Conservation (phyloP, 2,888 invertebrate genomes). For the Sarcophaga caerulescens region DNA sequence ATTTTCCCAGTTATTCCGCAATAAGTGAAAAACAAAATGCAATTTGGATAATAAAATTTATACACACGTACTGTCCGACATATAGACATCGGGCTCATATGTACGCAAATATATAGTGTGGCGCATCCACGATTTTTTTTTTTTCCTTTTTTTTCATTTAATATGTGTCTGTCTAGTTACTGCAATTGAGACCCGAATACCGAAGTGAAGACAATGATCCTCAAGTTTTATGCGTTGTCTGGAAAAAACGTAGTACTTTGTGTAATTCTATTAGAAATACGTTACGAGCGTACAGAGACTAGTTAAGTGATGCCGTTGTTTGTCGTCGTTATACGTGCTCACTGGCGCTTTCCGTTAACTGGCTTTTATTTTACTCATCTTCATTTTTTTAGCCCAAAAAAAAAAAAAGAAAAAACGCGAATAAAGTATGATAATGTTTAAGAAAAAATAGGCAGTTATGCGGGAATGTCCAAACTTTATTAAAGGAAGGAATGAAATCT, state of each 20-base stretch:
- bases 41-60: slow-evolving; percentile 50
- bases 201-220: slow-evolving; percentile 16
- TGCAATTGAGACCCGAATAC: not conserved
- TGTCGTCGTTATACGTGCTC: slow-evolving; percentile 47
- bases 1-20: slow-evolving; percentile 4
- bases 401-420: not conserved
- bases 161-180: not conserved
- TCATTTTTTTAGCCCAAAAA: not conserved
- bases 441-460: not conserved
- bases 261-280: slow-evolving; percentile 28
- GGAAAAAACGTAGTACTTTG: slow-evolving; percentile 26
- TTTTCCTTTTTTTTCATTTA: not conserved
- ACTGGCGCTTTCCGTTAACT: slow-evolving; percentile 52
- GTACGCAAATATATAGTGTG: slow-evolving; percentile 19
- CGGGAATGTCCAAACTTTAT: not conserved
- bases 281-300: slow-evolving; percentile 18
- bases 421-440: not conserved
- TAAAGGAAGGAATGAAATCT: not conserved
- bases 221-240: slow-evolving; percentile 41
- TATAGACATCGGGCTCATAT: slow-evolving; percentile 3
- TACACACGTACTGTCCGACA: not conserved
- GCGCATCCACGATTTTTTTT: slow-evolving; percentile 9
- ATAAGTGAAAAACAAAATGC: slow-evolving; percentile 25
- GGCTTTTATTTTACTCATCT: not conserved
- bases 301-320: slow-evolving; percentile 35